Base-by-base conservation (phyloP, 1,140 invertebrate species). In the Trichonephila clavata region DNA sequence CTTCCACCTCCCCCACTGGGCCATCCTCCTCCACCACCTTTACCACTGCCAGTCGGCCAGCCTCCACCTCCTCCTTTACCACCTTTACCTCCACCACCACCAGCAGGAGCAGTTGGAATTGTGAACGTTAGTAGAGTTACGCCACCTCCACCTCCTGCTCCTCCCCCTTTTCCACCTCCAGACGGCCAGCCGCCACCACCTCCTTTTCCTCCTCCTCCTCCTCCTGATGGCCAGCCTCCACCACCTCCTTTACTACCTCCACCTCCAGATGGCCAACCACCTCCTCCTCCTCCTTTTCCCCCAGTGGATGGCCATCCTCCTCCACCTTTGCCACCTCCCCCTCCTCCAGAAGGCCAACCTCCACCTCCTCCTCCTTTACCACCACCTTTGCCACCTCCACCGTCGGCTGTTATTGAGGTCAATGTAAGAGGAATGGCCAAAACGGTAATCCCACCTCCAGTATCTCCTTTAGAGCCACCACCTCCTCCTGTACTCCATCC, bases 371-470 rank as follows among this genome's bases (percentile, higher is more conserved):
- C 91, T 18, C 68, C 89, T 32, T 39, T n/a, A 24, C 61, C 87
- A 83, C 77, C 80, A 60, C 77, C 80, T 60, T 86, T 86, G 16
- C 84, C 92, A 21, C 86, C 86, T 50, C 63, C 63, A 27, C 84
- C 61, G n/a, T 39, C 83, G 14, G 60, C 50, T n/a, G 91, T 77
- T 32, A 83, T 65, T 21, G 91, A 65, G 4, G 91, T 92, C 24
- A 92, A 50, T 14, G 91, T 92, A 8, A 92, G 83, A 32, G 91
- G 91, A 60, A 92, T 92, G 16, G 91, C 91, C 16, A 92, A 83
- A 77, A 92, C 91, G 10, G 81, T 86, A 18, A 92, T 92, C 60
- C 81, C 91, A 92, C 91, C 91, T 92, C 91, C 91, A 39, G 91
- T 92, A 32, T 92, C 91, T 39, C 91, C 91, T 92, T 92, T 92